Percentiles rank a stretch among this genome's conserved stretches.
Evolutionary conservation across 2,113 vertebrate species (phyloP).

Genomic region (Phasianus colchicus): DNA sequence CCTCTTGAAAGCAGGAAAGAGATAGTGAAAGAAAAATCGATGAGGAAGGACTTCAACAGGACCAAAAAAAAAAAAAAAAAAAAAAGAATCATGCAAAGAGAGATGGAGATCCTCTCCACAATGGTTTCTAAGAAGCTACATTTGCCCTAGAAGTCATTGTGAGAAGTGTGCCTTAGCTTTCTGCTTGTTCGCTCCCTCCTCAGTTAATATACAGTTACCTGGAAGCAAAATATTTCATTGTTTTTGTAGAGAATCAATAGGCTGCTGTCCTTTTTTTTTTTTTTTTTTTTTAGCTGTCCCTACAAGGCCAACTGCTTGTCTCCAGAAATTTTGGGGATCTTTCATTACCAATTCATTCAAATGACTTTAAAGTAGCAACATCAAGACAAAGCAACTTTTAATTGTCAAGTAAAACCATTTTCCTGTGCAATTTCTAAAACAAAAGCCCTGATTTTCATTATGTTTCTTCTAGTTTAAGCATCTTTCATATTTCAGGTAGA

Average conservation of each 20-base stretch:
- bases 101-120: neutral
- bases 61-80: neutral
- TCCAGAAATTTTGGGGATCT: neutral
- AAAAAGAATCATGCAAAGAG: neutral
- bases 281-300: neutral
- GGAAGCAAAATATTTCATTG: neutral
- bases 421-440: neutral
- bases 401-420: neutral
- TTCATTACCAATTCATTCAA: neutral
- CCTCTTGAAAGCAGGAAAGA: neutral
- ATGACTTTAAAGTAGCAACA: neutral
- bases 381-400: neutral
- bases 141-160: neutral
- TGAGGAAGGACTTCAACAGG: neutral
- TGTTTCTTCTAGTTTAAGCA: neutral
- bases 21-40: neutral
- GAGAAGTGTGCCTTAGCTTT: neutral
- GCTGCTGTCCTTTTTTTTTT: neutral
- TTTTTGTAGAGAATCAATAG: neutral
- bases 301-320: neutral
- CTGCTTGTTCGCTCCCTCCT: neutral
- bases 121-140: neutral
- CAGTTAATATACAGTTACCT: neutral
- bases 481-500: neutral
- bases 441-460: neutral